Base-by-base conservation (phyloP, 1,140 invertebrate species). In the Neocloeon triangulifer region DNA sequence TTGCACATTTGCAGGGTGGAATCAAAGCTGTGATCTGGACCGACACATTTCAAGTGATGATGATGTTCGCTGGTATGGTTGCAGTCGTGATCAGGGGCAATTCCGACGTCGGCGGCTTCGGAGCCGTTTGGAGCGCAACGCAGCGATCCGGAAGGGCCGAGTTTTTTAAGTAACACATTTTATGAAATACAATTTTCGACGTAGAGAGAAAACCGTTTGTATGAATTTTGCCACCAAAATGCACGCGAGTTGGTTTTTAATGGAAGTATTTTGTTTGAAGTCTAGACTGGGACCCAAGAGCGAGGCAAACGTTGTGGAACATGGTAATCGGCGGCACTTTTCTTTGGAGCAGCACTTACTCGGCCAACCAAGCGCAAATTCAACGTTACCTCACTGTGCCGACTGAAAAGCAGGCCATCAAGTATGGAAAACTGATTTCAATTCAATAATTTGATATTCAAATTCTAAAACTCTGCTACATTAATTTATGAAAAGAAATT, bases 21-120 rank as follows among this genome's bases (percentile, higher is more conserved):
- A 54, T 65, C 38, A 64, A 65, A 43, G 61, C 62, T 2, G 63
- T 66, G 6, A 46, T 66, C 37, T 60, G 56, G 61, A 66, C 63
- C 4, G 63, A 66, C 42, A 50, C 56, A 0, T 55, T 66, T 37
- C 63, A 66, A 45, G 46, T 55, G 4, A 25, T 46, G 5, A 44
- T 66, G 9, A 65, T 66, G 51, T 53, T 59, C 30, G 45, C 44
- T 3, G 56, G 58, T 9, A 43, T 64, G 25, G 35, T 63, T 5
- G 52, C 53, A 2, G 48, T 62, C 1, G 35, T 58, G 0, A 44
- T 61, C 10, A 49, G 51, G 37, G 61, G 59, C 1, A 42, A 46
- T 28, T 32, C 44, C 12, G 52, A 61, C n/a, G 41, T 49, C 3
- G 61, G 61, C 5, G 61, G 61, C 5, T 47, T 54, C 21, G 33